Conservation (phyloP, 2,113 vertebrate genomes). For the Leptosomus discolor region DNA sequence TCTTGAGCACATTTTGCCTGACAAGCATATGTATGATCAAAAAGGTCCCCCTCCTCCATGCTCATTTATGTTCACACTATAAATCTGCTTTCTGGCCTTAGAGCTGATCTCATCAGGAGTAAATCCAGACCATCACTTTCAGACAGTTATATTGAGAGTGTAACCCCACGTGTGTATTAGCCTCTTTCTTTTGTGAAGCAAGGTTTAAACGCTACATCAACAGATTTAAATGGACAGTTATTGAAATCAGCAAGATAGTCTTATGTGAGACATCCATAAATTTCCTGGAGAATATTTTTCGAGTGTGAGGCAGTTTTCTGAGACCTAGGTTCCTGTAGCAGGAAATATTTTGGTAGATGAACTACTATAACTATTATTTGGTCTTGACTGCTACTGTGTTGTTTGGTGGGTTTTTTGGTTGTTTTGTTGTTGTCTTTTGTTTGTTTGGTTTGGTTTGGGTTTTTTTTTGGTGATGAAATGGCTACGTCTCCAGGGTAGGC, state of each 20-base stretch:
- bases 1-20: constrained; percentile 68
- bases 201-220: constrained; percentile 66
- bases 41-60: constrained; percentile 49
- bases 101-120: constrained; percentile 75
- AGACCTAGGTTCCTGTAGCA: not conserved
- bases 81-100: constrained; percentile 73
- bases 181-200: constrained; percentile 68
- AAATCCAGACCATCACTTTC: constrained; percentile 69
- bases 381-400: not conserved
- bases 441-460: not conserved
- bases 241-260: constrained; percentile 70
- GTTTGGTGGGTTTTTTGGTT: too few species aligned
- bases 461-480: not conserved
- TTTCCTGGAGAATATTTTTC: constrained; percentile 52
- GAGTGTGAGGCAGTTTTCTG: constrained; percentile 28
- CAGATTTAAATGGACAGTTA: constrained; percentile 73
- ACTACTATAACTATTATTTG: not conserved
- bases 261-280: constrained; percentile 59
- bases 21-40: constrained; percentile 75
- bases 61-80: constrained; percentile 68
- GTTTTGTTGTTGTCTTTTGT: too few species aligned
- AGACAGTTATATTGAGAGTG: constrained; percentile 73
- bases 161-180: constrained; percentile 65
- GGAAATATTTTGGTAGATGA: not conserved
- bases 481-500: not conserved